Evolutionary conservation across 1,140 invertebrate species (phyloP).

Genomic region (Maniola jurtina): DNA sequence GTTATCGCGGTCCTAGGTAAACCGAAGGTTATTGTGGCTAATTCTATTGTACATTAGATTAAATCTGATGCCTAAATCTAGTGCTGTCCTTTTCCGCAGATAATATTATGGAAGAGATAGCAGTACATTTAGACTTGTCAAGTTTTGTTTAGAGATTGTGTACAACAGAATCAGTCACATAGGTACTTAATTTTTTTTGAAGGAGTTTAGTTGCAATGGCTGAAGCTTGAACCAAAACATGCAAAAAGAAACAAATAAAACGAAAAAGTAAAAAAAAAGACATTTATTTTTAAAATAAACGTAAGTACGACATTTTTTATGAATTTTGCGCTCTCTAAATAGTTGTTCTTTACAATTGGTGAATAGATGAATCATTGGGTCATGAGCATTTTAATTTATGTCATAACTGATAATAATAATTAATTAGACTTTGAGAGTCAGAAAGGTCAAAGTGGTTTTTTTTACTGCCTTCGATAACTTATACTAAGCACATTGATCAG

Average conservation of each 20-base stretch:
- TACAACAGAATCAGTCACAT: too few species aligned
- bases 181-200: too few species aligned
- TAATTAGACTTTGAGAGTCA: too few species aligned
- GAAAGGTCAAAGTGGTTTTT: background rate
- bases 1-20: too few species aligned
- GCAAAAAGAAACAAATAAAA: constrained; percentile 31
- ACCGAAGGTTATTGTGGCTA: too few species aligned
- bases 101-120: too few species aligned
- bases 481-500: background rate
- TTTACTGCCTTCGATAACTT: background rate
- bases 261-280: constrained; percentile 33
- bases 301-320: constrained; percentile 33
- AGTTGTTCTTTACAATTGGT: background rate
- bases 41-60: too few species aligned
- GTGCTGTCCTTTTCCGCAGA: too few species aligned
- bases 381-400: background rate
- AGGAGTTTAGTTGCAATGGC: constrained; percentile 11
- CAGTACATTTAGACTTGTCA: too few species aligned
- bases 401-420: too few species aligned
- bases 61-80: too few species aligned
- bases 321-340: background rate
- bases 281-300: constrained; percentile 39
- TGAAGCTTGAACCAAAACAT: constrained; percentile 8
- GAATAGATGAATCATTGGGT: background rate
- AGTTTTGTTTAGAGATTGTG: too few species aligned